phyloP scores from a whole-genome alignment of 2,888 invertebrate genomes.

The Sphaerophoria rueppellii region DNA sequence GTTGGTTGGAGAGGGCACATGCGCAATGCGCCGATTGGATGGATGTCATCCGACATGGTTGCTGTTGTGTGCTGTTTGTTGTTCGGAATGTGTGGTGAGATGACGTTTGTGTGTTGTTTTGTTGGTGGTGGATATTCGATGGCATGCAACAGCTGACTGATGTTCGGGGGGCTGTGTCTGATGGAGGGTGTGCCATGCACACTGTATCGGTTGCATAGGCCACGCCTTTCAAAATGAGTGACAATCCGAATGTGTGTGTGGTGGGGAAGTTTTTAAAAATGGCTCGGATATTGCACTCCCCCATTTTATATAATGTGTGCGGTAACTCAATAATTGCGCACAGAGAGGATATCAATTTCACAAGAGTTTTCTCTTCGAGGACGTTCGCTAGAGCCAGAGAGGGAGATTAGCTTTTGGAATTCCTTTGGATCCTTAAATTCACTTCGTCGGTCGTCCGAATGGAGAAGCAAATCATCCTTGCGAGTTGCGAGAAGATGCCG shows the following conservation, averaged over 20 bases:
- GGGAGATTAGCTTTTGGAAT: constrained; percentile 37
- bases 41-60: constrained; percentile 42
- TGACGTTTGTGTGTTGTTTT: constrained; percentile 32
- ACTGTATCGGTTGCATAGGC: constrained; percentile 21
- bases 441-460: neutral
- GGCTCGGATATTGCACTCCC: constrained; percentile 67
- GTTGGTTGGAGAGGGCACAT: constrained; percentile 69
- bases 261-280: constrained; percentile 72
- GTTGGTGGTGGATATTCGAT: constrained; percentile 44
- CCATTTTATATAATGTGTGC: constrained; percentile 38
- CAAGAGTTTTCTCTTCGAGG: constrained; percentile 61
- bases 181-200: constrained; percentile 52
- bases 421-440: constrained; percentile 52
- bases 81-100: constrained; percentile 52
- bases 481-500: constrained; percentile 50
- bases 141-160: constrained; percentile 72
- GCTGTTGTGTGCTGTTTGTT: constrained; percentile 55
- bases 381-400: constrained; percentile 46
- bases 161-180: constrained; percentile 48
- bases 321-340: constrained; percentile 36
- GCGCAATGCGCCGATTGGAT: constrained; percentile 66
- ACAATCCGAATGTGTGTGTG: constrained; percentile 39
- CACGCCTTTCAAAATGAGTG: constrained; percentile 68
- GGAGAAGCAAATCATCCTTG: constrained; percentile 46
- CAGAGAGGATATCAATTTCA: constrained; percentile 49